A percentile compares a stretch with the other conserved stretches of the same genome.
phyloP scores from a whole-genome alignment of 2,113 vertebrate species.

The Willisornis vidua region DNA sequence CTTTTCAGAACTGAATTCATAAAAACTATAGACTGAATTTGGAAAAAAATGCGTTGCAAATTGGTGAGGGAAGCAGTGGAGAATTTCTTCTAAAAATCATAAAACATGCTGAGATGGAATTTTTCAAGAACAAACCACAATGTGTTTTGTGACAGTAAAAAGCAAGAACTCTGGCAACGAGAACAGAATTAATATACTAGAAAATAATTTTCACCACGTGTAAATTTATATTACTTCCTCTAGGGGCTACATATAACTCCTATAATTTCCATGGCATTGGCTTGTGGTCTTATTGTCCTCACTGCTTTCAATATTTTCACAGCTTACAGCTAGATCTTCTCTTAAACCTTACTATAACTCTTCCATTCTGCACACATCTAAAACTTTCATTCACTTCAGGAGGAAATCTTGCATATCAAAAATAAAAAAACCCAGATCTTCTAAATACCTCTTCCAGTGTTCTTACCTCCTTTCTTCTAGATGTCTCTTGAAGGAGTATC shows the following conservation, averaged over 20 bases:
- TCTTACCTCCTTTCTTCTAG: not conserved
- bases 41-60: not conserved
- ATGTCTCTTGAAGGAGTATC: not conserved
- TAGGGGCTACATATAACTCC: not conserved
- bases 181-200: not conserved
- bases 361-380: not conserved
- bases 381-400: not conserved
- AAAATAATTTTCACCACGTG: not conserved
- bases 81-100: not conserved
- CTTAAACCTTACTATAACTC: not conserved
- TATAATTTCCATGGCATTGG: not conserved
- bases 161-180: not conserved
- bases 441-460: not conserved
- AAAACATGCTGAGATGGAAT: not conserved
- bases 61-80: not conserved
- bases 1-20: not conserved
- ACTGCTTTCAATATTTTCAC: not conserved
- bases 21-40: not conserved
- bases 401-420: not conserved
- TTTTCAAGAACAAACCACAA: not conserved
- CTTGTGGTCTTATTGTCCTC: not conserved
- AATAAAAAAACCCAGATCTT: not conserved
- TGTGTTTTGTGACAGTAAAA: not conserved
- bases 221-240: not conserved
- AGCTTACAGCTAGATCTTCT: not conserved